A percentile compares a stretch with the other conserved stretches of the same genome.
Evolutionary conservation across 2,113 vertebrate genomes (phyloP).

Genomic region (Scomber colias): DNA sequence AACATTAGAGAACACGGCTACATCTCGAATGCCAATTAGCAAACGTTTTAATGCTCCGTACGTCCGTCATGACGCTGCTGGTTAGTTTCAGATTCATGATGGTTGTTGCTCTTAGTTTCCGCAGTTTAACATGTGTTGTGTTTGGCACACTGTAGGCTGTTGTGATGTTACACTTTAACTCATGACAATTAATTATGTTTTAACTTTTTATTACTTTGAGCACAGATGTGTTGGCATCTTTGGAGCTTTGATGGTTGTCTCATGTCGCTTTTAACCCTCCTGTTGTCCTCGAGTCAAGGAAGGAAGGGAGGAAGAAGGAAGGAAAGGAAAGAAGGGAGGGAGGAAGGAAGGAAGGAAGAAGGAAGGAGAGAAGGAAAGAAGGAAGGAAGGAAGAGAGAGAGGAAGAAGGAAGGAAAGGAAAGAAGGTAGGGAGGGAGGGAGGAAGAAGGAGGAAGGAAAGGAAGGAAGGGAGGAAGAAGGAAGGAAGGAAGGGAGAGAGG

Average conservation of each 20-base stretch:
- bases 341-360: too few relatives aligned
- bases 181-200: not conserved
- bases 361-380: too few relatives aligned
- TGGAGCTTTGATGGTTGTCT: not conserved
- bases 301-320: too few relatives aligned
- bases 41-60: not conserved
- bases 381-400: too few relatives aligned
- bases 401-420: too few relatives aligned
- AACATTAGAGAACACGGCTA: conserved; percentile 27
- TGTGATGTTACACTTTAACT: not conserved
- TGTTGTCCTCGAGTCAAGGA: too few relatives aligned
- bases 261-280: not conserved
- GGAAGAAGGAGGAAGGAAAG: too few relatives aligned
- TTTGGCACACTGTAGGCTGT: not conserved
- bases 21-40: not conserved
- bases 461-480: too few relatives aligned
- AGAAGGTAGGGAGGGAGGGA: too few relatives aligned
- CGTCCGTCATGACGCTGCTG: not conserved
- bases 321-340: too few relatives aligned
- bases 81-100: conserved; percentile 12
- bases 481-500: too few relatives aligned
- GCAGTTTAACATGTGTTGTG: not conserved
- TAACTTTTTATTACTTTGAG: not conserved
- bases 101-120: not conserved
- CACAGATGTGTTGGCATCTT: not conserved